A percentile compares a stretch with the other conserved stretches of the same genome.
These are phyloP conservation scores for Clarias gariepinus DNA, from an alignment of 2,113 vertebrate genomes.

Conservation along the genomic window DNA sequence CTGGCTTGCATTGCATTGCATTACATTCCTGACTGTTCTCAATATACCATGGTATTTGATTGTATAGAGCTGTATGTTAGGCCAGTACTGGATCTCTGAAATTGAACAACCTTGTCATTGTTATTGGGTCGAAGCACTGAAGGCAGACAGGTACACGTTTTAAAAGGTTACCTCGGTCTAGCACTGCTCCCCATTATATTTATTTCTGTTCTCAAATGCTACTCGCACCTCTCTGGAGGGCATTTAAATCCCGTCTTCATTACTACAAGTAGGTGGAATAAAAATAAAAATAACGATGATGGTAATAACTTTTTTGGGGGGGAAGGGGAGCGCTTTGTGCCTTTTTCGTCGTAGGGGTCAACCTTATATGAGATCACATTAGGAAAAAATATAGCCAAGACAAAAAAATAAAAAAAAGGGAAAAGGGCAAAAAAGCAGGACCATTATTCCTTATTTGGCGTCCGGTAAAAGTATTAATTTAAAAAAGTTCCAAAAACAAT, in stretches of 20 bases:
- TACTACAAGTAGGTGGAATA: constrained; percentile 11
- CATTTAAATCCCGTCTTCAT: constrained; percentile 46
- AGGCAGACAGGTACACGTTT: not conserved
- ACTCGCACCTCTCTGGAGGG: constrained; percentile 30
- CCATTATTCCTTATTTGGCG: not conserved
- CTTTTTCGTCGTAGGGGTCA: too few species aligned
- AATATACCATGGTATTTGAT: not conserved
- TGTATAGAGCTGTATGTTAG: not conserved
- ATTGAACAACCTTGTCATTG: not conserved
- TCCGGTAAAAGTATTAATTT: too few species aligned
- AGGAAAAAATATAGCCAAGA: too few species aligned
- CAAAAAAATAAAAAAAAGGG: too few species aligned
- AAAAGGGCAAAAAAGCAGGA: too few species aligned
- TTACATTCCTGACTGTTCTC: not conserved
- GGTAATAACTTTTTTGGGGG: not conserved
- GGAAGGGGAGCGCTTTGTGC: too few species aligned
- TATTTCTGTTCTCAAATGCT: constrained; percentile 29
- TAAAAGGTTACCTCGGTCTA: constrained; percentile 27
- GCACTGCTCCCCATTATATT: constrained; percentile 28
- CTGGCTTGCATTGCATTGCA: not conserved
- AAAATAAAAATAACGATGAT: constrained; percentile 35
- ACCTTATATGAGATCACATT: too few species aligned
- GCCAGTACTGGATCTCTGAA: not conserved
- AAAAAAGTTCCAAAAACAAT: too few species aligned
- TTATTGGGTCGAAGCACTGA: constrained; percentile 2